Evolutionary conservation across 2,888 invertebrate genomes (phyloP).

Genomic region (Boloria selene): DNA sequence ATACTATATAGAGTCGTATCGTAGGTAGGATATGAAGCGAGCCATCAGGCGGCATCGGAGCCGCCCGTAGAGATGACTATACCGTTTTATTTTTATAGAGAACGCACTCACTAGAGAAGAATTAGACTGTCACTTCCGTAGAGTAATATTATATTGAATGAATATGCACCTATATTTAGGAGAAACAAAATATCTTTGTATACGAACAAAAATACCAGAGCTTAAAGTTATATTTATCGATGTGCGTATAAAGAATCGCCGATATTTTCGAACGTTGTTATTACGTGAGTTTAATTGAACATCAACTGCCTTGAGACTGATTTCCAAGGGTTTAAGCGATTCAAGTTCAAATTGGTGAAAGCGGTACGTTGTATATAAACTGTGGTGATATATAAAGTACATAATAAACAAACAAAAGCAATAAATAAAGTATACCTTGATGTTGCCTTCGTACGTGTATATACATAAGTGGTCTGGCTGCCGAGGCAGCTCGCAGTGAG

Average conservation of each 20-base stretch:
- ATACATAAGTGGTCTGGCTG: conserved; percentile 11
- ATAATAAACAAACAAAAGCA: conserved; percentile 78
- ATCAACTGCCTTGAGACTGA: conserved; percentile 68
- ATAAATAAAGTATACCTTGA: conserved; percentile 82
- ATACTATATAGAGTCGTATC: conserved; percentile 79
- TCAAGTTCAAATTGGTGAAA: conserved; percentile 66
- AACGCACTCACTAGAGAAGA: conserved; percentile 71
- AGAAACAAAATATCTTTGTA: conserved; percentile 72
- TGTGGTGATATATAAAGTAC: conserved; percentile 79
- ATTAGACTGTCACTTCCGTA: conserved; percentile 65
- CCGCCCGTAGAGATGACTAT: conserved; percentile 67
- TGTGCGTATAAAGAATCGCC: conserved; percentile 58
- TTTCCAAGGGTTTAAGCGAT: conserved; percentile 57
- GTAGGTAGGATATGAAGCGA: conserved; percentile 79
- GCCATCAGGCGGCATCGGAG: conserved; percentile 74
- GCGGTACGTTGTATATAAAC: conserved; percentile 67
- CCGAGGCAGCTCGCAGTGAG: conserved; percentile 12
- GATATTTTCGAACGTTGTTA: conserved; percentile 37
- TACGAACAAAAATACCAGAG: conserved; percentile 81
- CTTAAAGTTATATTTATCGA: conserved; percentile 71
- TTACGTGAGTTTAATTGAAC: conserved; percentile 33
- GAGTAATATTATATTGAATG: conserved; percentile 54
- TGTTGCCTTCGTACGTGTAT: conserved; percentile 71
- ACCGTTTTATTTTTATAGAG: conserved; percentile 59
- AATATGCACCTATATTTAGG: conserved; percentile 63